Evolutionary conservation across 2,113 vertebrate species (phyloP), one percentile per base, ranked within the genome.

Genomic region (Aphyosemion australe): DNA sequence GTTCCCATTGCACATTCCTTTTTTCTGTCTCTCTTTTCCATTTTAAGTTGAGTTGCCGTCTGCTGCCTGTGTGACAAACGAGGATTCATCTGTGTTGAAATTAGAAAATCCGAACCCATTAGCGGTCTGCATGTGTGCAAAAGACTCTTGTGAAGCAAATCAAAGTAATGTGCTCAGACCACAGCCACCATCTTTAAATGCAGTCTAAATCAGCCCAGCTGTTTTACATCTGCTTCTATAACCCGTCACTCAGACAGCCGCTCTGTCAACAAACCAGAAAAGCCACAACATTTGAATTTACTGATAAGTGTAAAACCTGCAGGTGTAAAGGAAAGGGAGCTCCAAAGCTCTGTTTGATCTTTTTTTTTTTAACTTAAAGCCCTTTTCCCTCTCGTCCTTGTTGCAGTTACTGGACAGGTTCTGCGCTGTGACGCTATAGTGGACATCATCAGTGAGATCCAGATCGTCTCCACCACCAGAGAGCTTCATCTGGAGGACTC

Each of bases 401-500:
- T 69, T 72, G 32, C 79, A 99, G 97, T 93, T 56, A 96, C 95
- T 0, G 97, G 97, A 8, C 96, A 96, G 76, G 92, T 98, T 3
- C 90, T 99, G 59, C 95, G 95, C 31, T 98, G 97, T 18, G 97
- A 99, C 11, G 96, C 95, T 34, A 98, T 98, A 0, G 95, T 98
- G 0, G 97, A 99, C 78, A 81, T 95, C 48, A 97, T 99, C 80
- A 94, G 89, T 1, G 94, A 86, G 53, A 96, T 99, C 68, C 95
- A 95, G 75, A 93, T 99, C 0, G 94, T 96, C 49, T 99, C 97
- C 20, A 99, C 97, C 9, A 99, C 96, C 8, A 93, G 96, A 6
- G 97, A 99, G 71, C 94, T 99, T 0, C 96, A 98, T 70, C 92
- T 99, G 5, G 97, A 99, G 80, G 96, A 99, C 80, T 97, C 96